phyloP scores from a whole-genome alignment of 2,888 invertebrate genomes.

The Chloroclystis v-ata region DNA sequence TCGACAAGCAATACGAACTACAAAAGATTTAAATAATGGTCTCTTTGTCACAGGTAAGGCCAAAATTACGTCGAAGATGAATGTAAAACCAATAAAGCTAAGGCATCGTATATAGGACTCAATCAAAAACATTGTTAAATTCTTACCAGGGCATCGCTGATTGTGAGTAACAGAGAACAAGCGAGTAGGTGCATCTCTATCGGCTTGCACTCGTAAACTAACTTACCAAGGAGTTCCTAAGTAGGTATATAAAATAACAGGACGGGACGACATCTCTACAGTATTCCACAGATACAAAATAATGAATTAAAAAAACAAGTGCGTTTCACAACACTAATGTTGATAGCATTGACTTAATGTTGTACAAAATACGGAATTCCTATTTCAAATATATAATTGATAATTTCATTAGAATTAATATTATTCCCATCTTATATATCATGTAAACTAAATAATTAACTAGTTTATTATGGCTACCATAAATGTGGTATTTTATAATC shows the following conservation, averaged over 20 bases:
- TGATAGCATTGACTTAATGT: conserved; percentile 20
- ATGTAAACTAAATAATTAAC: too few relatives aligned
- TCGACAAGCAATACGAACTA: too few relatives aligned
- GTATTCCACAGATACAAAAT: conserved; percentile 6
- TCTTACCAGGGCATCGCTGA: conserved; percentile 44
- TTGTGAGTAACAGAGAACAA: conserved; percentile 35
- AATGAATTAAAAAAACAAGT: not conserved
- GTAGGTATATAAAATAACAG: too few relatives aligned
- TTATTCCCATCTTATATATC: too few relatives aligned
- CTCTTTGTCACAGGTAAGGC: conserved; percentile 8
- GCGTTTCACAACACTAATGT: too few relatives aligned
- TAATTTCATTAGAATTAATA: too few relatives aligned
- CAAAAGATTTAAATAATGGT: conserved; percentile 10
- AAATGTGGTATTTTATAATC: too few relatives aligned
- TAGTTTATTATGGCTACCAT: too few relatives aligned
- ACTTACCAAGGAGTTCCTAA: too few relatives aligned
- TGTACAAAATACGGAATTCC: too few relatives aligned
- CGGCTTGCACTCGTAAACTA: conserved; percentile 30
- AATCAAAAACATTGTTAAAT: conserved; percentile 33
- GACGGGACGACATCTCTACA: not conserved
- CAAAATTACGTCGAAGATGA: conserved; percentile 16
- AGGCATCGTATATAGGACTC: conserved; percentile 18
- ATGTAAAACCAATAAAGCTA: conserved; percentile 22
- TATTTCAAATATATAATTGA: too few relatives aligned
- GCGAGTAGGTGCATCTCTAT: conserved; percentile 38